Evolutionary conservation across 1,140 invertebrate genomes (phyloP), one percentile per base, ranked within the genome.

Genomic region (Oryctes rhinoceros): DNA sequence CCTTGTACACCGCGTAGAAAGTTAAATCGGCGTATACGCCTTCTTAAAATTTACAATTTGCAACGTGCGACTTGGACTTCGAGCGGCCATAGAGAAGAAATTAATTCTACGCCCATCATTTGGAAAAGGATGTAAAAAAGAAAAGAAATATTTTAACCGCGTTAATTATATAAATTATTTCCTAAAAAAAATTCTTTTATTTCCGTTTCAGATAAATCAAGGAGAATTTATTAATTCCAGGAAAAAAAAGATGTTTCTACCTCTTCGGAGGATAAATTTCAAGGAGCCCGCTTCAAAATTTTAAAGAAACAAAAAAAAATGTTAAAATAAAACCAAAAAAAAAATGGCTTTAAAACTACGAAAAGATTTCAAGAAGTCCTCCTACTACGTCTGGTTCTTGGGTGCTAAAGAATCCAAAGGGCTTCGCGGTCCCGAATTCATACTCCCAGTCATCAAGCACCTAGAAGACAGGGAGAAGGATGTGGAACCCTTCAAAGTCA

Each of bases 311-410:
- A 77, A 53, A 49, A 77, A 53, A 49, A 30, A 18, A 49, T 78
- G 48, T n/a, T 35, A 39, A 80, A 18, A 62, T 65, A 67, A 74
- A 20, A 5, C 9, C 24, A 15, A 59, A 20, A 24, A 74, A 81
- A 81, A 78, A 18, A 92, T 92, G 92, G 92, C 92, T 86, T 86
- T 94, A 84, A 91, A 93, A 88, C 88, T 94, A 84, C 92, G 93
- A 86, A 95, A 95, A 86, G 96, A 96, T 86, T 94, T 97, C 83
- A 97, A 97, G 89, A 98, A 98, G 87, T 95, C 96, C 71, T 98
- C 97, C 47, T 99, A 98, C 89, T 99, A 99, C 89, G 97, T 99
- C 71, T 98, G 97, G 95, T 99, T 99, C 89, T 91, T 99, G 83
- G 98, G 98, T 24, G 97, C 97, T 83, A 95, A 97, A 89, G 97